Conservation (phyloP, 2,888 invertebrate genomes). For the Yponomeuta plumbellus region DNA sequence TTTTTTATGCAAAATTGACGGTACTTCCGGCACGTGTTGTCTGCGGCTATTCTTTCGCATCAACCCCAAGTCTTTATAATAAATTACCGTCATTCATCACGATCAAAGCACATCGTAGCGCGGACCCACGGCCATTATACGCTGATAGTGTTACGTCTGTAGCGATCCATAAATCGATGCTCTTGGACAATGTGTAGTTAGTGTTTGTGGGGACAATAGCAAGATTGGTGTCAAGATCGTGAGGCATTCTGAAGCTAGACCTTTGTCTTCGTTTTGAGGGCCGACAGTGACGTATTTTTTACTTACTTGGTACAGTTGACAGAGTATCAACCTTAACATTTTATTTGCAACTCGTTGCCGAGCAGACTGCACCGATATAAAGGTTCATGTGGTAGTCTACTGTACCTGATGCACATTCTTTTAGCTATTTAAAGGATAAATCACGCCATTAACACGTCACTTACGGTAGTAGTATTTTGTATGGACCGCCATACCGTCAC, state of each 20-base stretch:
- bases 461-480: no score
- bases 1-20: constrained; percentile 6
- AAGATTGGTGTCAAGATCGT: constrained; percentile 56
- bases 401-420: no score
- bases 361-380: no score
- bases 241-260: constrained; percentile 29
- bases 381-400: no score
- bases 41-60: constrained; percentile 4
- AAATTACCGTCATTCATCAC: constrained; percentile 47
- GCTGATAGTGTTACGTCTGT: constrained; percentile 32
- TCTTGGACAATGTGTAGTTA: constrained; percentile 40
- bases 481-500: no score
- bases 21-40: constrained; percentile 8
- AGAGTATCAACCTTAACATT: background rate
- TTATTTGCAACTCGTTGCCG: no score
- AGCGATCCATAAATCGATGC: constrained; percentile 39
- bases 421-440: no score
- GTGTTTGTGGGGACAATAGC: constrained; percentile 40
- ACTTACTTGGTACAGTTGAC: background rate
- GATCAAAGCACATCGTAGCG: constrained; percentile 31
- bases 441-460: no score
- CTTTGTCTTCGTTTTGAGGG: constrained; percentile 50
- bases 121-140: constrained; percentile 29
- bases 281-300: constrained; percentile 11
- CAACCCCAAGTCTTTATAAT: constrained; percentile 28